Base-by-base conservation (phyloP, 2,888 invertebrate genomes). In the Himalopsyche anomala region DNA sequence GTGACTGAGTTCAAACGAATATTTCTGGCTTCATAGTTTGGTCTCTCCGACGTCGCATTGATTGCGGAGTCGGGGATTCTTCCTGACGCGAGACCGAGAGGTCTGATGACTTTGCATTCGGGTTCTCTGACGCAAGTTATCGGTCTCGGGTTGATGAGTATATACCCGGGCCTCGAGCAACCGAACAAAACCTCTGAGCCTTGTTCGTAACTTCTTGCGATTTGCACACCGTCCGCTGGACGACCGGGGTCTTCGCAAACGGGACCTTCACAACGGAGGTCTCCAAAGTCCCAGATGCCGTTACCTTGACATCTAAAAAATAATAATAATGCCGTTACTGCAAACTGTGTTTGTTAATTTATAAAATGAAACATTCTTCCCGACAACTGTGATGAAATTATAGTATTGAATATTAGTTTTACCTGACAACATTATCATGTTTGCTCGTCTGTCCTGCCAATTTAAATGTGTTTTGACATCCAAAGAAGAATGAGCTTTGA, bases 281-380 rank as follows among this genome's bases (percentile, higher is more conserved):
- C 98, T 45, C 99, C 99, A 91, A 99, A 98, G 93, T 99, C 99
- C 99, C 99, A 99, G 87, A 97, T 96, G 3, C 98, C 98, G 90
- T 98, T 98, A 0, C 96, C 96, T 92, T 97, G 96, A 91, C 99
- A 99, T 88, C 96, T 93, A 42, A 92, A 92, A 15, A 84, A 84
- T 85, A 92, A 5, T 85, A 84, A 51, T 4, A 40, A 40, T 6
- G 15, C 5, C 8, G 6, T 4, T 28, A 28, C 5, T 0, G 11
- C 19, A 74, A 74, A n/a, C 5, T 3, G 12, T 51, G 4, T 51
- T 51, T 15, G 15, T 51, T 15, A 15, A 45, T 40, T 40, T 45
- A 9, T 9, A 45, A 45, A 2, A 45, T 11, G 45, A 2, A 45
- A 45, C 45, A 9, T 2, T 45, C 8, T 5, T 9, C 9, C 11